A percentile compares a stretch with the other conserved stretches of the same genome.
phyloP scores from a whole-genome alignment of 2,888 invertebrate genomes.

The Diachrysia chrysitis region DNA sequence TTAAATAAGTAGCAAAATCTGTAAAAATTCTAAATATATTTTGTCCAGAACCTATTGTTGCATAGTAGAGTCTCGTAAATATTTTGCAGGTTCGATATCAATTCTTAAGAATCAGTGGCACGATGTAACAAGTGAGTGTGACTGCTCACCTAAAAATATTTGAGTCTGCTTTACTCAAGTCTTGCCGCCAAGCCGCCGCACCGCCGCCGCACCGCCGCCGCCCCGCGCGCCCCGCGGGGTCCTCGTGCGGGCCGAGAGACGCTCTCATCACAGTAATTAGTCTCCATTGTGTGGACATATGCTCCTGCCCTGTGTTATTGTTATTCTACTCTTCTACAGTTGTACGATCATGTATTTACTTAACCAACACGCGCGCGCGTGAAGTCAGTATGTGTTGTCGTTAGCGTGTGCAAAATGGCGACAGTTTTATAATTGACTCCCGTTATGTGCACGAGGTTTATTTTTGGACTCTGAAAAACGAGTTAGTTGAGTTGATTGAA shows the following conservation, averaged over 20 bases:
- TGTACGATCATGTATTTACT: neutral
- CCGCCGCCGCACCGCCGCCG: too few species aligned
- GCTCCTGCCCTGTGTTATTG: neutral
- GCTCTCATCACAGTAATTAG: neutral
- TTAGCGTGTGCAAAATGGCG: neutral
- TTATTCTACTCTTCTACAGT: neutral
- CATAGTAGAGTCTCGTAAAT: too few species aligned
- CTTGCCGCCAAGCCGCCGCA: too few species aligned
- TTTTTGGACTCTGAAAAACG: neutral
- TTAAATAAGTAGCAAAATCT: too few species aligned
- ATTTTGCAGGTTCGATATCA: too few species aligned
- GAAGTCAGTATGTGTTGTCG: neutral
- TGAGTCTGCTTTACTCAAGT: neutral
- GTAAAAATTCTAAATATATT: too few species aligned
- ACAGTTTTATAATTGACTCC: neutral
- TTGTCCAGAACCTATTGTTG: too few species aligned
- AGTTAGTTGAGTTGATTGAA: neutral
- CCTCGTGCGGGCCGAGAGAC: neutral
- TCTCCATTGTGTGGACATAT: neutral
- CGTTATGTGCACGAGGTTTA: neutral
- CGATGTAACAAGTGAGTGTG: neutral
- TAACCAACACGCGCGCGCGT: neutral
- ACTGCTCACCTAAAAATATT: neutral
- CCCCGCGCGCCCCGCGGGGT: too few species aligned
- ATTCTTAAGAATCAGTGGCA: neutral